Conservation (phyloP, 2,797 vertebrate genomes). For the Vultur gryphus region DNA sequence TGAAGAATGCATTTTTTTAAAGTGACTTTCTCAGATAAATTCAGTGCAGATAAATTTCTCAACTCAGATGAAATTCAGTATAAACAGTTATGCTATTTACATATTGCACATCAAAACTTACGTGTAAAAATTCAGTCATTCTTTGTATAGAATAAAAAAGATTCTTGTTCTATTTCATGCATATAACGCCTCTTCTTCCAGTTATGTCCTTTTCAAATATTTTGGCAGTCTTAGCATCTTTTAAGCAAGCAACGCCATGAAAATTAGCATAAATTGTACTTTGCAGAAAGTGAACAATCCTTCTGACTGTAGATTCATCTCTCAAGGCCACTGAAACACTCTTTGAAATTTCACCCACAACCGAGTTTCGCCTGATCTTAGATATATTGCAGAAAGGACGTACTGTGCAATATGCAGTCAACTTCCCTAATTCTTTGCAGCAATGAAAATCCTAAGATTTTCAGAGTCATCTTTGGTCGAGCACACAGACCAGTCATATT, state of each 20-base stretch:
- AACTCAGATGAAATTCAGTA: background rate
- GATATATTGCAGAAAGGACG: background rate
- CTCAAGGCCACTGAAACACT: background rate
- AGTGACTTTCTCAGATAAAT: constrained; percentile 11
- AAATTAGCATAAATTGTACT: constrained; percentile 17
- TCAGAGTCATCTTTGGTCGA: background rate
- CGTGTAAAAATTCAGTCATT: constrained; percentile 32
- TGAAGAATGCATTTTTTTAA: background rate
- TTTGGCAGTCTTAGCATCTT: constrained; percentile 10
- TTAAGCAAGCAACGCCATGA: background rate
- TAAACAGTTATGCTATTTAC: background rate
- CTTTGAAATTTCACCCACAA: constrained; percentile 4
- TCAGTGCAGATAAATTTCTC: background rate
- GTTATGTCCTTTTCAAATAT: constrained; percentile 17
- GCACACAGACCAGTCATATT: background rate
- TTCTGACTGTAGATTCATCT: background rate
- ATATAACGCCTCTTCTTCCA: constrained; percentile 32
- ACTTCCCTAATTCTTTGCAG: background rate
- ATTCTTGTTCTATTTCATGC: constrained; percentile 46
- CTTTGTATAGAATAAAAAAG: constrained; percentile 61
- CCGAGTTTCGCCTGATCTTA: background rate
- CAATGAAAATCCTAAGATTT: background rate
- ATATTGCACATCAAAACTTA: background rate
- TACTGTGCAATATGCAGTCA: background rate
- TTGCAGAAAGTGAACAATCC: constrained; percentile 23